Percentiles rank a stretch among this genome's conserved stretches.
phyloP scores from a whole-genome alignment of 2,113 vertebrate species.

The Gopherus flavomarginatus region DNA sequence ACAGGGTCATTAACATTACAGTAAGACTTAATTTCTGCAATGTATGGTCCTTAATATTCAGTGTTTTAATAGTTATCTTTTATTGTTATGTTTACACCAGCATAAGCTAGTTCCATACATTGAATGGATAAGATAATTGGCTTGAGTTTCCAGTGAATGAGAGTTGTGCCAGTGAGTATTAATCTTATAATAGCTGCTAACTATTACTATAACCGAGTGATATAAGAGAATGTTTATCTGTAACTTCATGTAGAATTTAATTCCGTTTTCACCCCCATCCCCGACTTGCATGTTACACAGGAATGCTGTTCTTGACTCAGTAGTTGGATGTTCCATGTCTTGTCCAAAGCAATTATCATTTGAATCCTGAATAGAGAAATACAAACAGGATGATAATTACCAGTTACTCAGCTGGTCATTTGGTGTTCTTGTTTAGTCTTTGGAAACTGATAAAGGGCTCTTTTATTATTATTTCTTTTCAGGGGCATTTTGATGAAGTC shows the following conservation, averaged over 20 bases:
- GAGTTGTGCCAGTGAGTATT: neutral
- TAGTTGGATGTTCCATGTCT: neutral
- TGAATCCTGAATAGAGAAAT: neutral
- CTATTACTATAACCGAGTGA: neutral
- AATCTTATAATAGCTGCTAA: neutral
- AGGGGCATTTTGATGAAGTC: neutral
- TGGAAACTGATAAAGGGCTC: neutral
- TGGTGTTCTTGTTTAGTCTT: neutral
- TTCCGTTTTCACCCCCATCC: neutral
- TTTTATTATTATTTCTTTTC: neutral
- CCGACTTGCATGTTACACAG: neutral
- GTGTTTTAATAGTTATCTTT: neutral
- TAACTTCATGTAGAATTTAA: neutral
- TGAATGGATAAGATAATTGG: neutral
- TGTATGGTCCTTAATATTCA: neutral
- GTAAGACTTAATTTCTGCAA: neutral
- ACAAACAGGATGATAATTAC: neutral
- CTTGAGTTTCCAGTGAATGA: accelerated
- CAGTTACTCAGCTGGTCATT: neutral
- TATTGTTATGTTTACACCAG: neutral
- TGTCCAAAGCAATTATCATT: neutral
- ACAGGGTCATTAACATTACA: neutral
- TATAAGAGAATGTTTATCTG: neutral
- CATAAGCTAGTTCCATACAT: neutral
- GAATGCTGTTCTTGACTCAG: neutral